These are phyloP conservation scores for Sebastes schlegelii DNA, from an alignment of 2,113 vertebrate genomes.

Conservation along the genomic window DNA sequence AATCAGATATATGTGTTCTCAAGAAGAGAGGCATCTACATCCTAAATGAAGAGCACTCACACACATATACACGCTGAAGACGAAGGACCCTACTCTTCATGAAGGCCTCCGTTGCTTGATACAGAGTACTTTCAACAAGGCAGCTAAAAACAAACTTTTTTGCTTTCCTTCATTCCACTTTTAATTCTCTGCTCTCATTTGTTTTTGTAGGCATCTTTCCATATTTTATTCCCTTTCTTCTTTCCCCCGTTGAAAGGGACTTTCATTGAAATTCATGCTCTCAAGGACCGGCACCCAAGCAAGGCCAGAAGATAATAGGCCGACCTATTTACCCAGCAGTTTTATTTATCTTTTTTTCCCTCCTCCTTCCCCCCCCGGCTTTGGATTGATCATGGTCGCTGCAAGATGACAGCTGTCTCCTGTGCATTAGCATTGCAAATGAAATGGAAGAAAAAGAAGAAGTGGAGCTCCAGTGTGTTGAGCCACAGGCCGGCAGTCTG, in stretches of 20 bases:
- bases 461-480: conserved; percentile 42
- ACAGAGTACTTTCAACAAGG: conserved; percentile 51
- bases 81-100: conserved; percentile 34
- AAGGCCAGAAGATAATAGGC: conserved; percentile 83
- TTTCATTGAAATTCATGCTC: conserved; percentile 83
- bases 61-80: conserved; percentile 14
- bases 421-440: conserved; percentile 85
- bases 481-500: conserved; percentile 40
- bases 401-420: conserved; percentile 83
- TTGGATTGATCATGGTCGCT: conserved; percentile 70
- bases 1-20: conserved; percentile 61
- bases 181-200: conserved; percentile 58
- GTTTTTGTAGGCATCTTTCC: conserved; percentile 61
- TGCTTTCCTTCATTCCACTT: conserved; percentile 57
- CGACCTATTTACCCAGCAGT: conserved; percentile 81
- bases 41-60: conserved; percentile 69
- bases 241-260: conserved; percentile 47
- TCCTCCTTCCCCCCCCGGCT: conserved; percentile 10
- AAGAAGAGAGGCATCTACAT: conserved; percentile 38
- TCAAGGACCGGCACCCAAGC: conserved; percentile 74
- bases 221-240: conserved; percentile 60
- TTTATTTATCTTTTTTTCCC: conserved; percentile 72
- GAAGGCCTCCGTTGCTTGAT: conserved; percentile 37
- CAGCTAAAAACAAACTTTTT: conserved; percentile 60
- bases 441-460: conserved; percentile 63